A percentile compares a stretch with the other conserved stretches of the same genome.
These are phyloP conservation scores for Perca flavescens DNA, from an alignment of 2,113 vertebrate genomes.

Conservation along the genomic window DNA sequence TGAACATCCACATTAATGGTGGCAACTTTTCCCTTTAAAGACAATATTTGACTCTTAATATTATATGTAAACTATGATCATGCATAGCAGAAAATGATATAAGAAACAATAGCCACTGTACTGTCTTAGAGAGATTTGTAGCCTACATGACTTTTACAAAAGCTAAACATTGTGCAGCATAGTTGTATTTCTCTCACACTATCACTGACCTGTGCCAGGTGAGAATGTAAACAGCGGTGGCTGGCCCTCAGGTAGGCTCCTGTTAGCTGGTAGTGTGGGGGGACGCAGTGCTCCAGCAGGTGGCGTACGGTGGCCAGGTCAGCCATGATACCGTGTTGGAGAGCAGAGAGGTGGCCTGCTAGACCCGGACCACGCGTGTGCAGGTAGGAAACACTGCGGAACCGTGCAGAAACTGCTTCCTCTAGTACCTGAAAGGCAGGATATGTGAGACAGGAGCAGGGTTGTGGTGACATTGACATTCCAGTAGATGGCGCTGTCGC, in stretches of 20 bases:
- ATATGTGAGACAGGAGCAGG: background rate
- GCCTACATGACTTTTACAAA: background rate
- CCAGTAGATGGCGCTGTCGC: too few relatives aligned
- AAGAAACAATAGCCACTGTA: background rate
- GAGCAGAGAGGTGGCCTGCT: constrained; percentile 87
- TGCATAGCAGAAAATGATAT: background rate
- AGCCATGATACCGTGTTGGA: constrained; percentile 88
- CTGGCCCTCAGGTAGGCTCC: constrained; percentile 86
- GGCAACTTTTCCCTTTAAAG: background rate
- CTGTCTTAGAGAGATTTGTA: background rate
- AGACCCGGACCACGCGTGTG: constrained; percentile 85
- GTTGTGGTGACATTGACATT: too few relatives aligned
- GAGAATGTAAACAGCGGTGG: constrained; percentile 86
- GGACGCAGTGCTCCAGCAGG: constrained; percentile 93
- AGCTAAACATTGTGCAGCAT: background rate
- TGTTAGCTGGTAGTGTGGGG: constrained; percentile 89
- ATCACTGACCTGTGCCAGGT: constrained; percentile 87
- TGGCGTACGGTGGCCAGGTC: constrained; percentile 90
- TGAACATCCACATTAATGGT: too few relatives aligned
- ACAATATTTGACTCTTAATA: background rate
- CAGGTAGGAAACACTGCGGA: constrained; percentile 83
- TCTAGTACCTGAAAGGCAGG: constrained; percentile 79
- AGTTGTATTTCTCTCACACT: background rate
- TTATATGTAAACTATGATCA: background rate
- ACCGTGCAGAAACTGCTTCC: constrained; percentile 80